Evolutionary conservation across 2,113 vertebrate species (phyloP), one percentile per base, ranked within the genome.

Genomic region (Oophaga pumilio): DNA sequence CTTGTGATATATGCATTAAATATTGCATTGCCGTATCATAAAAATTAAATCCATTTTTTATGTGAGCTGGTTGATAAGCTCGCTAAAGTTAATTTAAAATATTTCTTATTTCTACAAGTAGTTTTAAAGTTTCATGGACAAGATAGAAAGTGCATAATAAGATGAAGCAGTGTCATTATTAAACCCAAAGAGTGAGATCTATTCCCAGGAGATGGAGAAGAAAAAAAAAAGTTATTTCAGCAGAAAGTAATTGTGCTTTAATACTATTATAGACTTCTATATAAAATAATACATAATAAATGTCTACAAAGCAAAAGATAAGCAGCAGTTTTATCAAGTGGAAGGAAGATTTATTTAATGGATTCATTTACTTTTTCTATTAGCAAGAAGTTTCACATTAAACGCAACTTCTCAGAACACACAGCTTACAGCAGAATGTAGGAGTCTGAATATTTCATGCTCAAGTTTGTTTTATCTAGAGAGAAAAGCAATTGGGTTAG

Each of bases 341-440:
- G 84, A 74, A 28, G 15, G 50, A 20, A 73, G 64, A 81, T 57
- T 59, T 73, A 52, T 64, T 86, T 77, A 69, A 86, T 26, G 59
- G 24, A 86, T 73, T 71, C n/a, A 80, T 71, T 68, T 73, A 78
- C 28, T 60, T 79, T 81, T 57, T 78, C 71, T 88, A 84, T 59
- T 50, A 59, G 14, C 53, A 57, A 24, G 12, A 90, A 71, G 11
- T 24, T 90, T 57, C 17, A 77, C 84, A 76, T 82, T 60, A 85
- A 82, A 60, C 81, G 77, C 33, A 90, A 60, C 15, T 84, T 81
- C 85, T 81, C 85, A 81, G 85, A 81, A 87, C 85, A 81, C 77
- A 87, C 62, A 87, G 85, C 85, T 87, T 71, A 81, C 66, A 87
- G 85, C 77, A 10, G 81, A 80, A 81, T 81, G 49, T 71, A 52